These are phyloP conservation scores for Lobophora halterata DNA, from an alignment of 2,888 invertebrate genomes.

Conservation along the genomic window DNA sequence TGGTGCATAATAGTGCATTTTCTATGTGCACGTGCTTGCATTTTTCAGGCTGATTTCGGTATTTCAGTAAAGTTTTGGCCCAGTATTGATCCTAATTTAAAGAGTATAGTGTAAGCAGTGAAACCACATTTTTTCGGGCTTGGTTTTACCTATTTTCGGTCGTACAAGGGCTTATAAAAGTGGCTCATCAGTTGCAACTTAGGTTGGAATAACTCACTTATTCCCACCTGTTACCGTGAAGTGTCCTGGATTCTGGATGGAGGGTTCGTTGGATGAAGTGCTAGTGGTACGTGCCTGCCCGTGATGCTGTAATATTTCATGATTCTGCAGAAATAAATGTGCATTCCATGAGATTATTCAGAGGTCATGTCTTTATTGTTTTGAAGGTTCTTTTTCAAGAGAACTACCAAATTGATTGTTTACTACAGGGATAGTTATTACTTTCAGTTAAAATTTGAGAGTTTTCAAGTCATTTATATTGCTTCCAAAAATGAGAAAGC, in stretches of 20 bases:
- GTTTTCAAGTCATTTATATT: too few relatives aligned
- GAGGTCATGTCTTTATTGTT: constrained; percentile 39
- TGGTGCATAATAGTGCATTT: constrained; percentile 63
- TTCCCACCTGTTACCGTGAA: constrained; percentile 46
- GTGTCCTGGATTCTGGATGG: constrained; percentile 45
- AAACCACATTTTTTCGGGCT: constrained; percentile 22
- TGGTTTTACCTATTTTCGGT: constrained; percentile 30
- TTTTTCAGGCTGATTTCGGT: constrained; percentile 66
- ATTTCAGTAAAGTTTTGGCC: constrained; percentile 45
- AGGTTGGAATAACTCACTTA: constrained; percentile 57
- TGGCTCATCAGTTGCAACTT: constrained; percentile 48
- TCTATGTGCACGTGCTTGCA: constrained; percentile 75
- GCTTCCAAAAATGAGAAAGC: too few relatives aligned
- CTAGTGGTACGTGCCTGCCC: constrained; percentile 59
- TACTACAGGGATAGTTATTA: too few relatives aligned
- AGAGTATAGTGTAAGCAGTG: constrained; percentile 30
- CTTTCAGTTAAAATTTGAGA: too few relatives aligned
- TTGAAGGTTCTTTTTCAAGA: constrained; percentile 9
- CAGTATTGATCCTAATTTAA: constrained; percentile 33
- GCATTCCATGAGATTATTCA: constrained; percentile 34
- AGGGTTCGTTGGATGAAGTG: constrained; percentile 60
- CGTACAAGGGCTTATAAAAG: constrained; percentile 50
- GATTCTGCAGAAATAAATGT: constrained; percentile 30
- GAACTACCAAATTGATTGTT: too few relatives aligned
- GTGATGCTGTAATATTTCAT: background rate